These are phyloP conservation scores for Synodontis membranacea DNA, from an alignment of 2,113 vertebrate genomes.

Conservation along the genomic window DNA sequence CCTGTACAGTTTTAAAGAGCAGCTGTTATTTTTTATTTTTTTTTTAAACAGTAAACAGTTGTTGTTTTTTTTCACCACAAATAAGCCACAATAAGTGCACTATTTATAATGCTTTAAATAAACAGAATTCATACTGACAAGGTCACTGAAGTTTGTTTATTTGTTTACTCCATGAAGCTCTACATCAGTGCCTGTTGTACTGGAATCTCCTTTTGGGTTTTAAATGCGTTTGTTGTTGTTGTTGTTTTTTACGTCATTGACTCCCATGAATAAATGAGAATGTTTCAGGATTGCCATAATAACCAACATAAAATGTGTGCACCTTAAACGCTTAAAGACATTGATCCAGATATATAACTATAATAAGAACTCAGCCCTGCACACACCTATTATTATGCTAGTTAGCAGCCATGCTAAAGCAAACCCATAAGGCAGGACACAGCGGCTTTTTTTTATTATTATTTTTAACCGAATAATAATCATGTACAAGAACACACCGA, in stretches of 20 bases:
- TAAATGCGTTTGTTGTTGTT: too few species aligned
- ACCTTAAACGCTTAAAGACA: not conserved
- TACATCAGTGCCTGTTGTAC: not conserved
- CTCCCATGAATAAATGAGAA: not conserved
- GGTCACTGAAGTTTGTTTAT: not conserved
- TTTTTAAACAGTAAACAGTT: not conserved
- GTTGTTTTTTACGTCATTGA: not conserved
- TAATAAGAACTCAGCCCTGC: not conserved
- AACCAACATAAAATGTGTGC: not conserved
- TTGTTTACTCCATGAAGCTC: not conserved
- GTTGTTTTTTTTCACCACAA: not conserved
- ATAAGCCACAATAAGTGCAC: too few species aligned
- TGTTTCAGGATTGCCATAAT: not conserved
- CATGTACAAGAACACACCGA: not conserved
- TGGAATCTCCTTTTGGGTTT: not conserved
- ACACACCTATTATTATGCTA: not conserved
- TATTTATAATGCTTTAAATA: too few species aligned
- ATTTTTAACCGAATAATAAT: not conserved
- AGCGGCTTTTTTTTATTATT: not conserved
- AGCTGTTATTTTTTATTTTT: too few species aligned
- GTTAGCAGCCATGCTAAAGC: constrained; percentile 11
- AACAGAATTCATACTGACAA: not conserved
- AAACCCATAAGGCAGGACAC: not conserved
- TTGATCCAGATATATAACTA: too few species aligned
- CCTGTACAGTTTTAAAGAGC: too few species aligned